Evolutionary conservation across 2,797 vertebrate species (phyloP).

Genomic region (Melopsittacus undulatus): DNA sequence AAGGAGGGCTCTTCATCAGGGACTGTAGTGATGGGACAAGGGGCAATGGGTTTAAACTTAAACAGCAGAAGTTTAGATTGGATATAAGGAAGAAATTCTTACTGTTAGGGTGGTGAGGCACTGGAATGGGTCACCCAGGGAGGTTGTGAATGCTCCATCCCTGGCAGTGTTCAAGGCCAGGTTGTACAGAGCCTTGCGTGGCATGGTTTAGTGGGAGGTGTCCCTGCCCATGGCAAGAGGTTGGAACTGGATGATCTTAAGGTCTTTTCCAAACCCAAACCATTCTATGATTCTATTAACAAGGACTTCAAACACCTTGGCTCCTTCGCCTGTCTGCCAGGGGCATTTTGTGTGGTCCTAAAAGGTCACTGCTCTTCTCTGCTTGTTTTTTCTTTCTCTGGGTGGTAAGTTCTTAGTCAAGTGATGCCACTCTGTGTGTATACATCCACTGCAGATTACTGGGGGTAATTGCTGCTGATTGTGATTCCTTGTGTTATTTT

Average conservation of each 20-base stretch:
- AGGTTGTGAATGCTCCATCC: no score
- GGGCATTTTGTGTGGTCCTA: neutral
- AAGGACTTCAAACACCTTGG: neutral
- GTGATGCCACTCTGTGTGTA: neutral
- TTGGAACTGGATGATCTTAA: neutral
- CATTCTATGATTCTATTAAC: neutral
- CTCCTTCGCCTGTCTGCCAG: neutral
- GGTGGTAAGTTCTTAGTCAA: neutral
- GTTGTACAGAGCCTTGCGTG: neutral
- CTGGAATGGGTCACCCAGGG: no score
- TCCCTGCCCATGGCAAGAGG: neutral
- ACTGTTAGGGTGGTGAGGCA: neutral
- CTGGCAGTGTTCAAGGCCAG: neutral
- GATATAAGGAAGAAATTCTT: neutral
- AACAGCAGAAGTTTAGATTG: neutral
- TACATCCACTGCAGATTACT: neutral
- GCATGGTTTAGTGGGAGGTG: neutral
- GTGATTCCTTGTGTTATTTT: neutral
- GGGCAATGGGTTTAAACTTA: neutral
- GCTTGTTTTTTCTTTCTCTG: neutral
- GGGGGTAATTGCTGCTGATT: neutral
- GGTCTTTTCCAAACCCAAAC: neutral
- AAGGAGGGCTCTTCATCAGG: neutral
- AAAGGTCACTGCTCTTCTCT: neutral
- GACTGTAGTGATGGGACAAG: neutral